phyloP scores from a whole-genome alignment of 2,888 invertebrate genomes.

The Pyrrhosoma nymphula region DNA sequence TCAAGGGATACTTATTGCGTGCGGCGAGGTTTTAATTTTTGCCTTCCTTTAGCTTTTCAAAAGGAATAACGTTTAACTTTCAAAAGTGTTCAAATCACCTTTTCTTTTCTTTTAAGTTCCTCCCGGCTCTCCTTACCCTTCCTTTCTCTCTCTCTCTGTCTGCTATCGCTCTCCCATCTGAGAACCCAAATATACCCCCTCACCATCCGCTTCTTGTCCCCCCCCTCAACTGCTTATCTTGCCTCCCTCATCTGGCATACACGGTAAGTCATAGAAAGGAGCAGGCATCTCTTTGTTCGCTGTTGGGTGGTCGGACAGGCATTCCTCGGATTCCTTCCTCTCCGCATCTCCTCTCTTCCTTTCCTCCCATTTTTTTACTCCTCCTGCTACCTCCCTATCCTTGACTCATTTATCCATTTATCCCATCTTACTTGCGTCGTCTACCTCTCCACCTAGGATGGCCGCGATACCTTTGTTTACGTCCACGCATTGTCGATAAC shows the following conservation, averaged over 20 bases:
- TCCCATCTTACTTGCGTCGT: neutral
- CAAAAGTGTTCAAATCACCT: neutral
- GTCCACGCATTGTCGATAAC: no score
- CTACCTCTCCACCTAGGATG: neutral
- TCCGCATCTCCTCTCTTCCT: neutral
- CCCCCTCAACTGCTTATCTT: neutral
- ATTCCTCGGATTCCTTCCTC: neutral
- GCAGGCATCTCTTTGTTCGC: constrained; percentile 24
- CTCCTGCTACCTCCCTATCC: neutral
- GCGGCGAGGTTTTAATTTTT: no score
- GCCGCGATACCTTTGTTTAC: neutral
- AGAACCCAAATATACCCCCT: neutral
- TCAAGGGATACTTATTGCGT: no score
- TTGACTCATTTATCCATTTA: neutral
- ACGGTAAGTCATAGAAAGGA: neutral
- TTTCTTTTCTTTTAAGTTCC: neutral
- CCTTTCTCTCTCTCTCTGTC: neutral
- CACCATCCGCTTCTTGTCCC: neutral
- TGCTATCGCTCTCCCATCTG: neutral
- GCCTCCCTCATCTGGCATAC: neutral
- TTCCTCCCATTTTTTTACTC: neutral
- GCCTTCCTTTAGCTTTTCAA: no score
- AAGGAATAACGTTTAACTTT: no score
- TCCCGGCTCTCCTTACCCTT: neutral
- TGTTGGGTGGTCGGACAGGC: constrained; percentile 9